A percentile compares a stretch with the other conserved stretches of the same genome.
Conservation (phyloP, 2,888 invertebrate species). For the Andrena bicolor region DNA sequence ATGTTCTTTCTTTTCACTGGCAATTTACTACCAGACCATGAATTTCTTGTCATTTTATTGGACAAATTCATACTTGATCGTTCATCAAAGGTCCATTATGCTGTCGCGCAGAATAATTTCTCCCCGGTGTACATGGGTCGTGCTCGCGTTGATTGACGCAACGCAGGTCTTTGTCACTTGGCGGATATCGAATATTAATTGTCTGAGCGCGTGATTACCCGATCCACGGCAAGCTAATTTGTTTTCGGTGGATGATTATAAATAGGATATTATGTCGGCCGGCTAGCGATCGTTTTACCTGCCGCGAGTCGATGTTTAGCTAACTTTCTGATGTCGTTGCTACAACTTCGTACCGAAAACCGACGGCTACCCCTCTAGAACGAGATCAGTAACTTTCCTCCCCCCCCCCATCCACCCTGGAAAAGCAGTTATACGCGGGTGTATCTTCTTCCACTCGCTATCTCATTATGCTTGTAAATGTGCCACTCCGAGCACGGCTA, state of each 20-base stretch:
- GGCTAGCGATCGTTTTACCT: conserved; percentile 10
- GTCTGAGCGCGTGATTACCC: conserved; percentile 44
- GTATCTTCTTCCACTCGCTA: conserved; percentile 30
- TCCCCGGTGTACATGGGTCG: background rate
- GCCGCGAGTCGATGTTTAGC: conserved; percentile 16
- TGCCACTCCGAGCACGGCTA: conserved; percentile 23
- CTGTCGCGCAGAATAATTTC: conserved; percentile 32
- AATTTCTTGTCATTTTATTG: background rate
- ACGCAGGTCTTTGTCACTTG: conserved; percentile 54
- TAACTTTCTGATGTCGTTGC: conserved; percentile 38
- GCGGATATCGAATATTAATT: conserved; percentile 61
- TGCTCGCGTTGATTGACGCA: conserved; percentile 23
- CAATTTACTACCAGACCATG: background rate
- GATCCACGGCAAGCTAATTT: conserved; percentile 48
- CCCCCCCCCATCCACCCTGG: background rate
- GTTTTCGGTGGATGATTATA: conserved; percentile 53
- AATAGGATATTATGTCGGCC: conserved; percentile 58
- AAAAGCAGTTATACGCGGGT: conserved; percentile 48
- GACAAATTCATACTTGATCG: conserved; percentile 5
- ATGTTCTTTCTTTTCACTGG: background rate
- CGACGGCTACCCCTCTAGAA: conserved; percentile 32
- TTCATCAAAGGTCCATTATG: conserved; percentile 34
- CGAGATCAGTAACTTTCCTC: conserved; percentile 53
- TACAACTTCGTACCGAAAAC: conserved; percentile 8
- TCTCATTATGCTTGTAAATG: conserved; percentile 50